Conservation (phyloP, 2,888 invertebrate species). For the Ophioninae sp. region DNA sequence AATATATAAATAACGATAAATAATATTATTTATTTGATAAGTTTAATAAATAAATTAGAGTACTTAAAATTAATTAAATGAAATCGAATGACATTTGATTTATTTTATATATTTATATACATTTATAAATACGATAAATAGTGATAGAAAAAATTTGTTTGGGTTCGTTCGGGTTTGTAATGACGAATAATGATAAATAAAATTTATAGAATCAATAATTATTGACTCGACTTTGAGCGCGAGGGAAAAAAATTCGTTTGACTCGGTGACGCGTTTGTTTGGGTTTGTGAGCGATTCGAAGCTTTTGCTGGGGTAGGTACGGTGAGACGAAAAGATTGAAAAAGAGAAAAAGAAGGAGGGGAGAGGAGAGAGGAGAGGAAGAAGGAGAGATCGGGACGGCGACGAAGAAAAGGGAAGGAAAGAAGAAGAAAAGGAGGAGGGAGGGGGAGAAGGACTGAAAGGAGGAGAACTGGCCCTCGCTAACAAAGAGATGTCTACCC, state of each 20-base stretch:
- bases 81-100: too few species aligned
- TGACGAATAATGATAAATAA: neutral
- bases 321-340: constrained; percentile 24
- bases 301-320: constrained; percentile 64
- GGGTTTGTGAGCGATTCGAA: constrained; percentile 61
- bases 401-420: constrained; percentile 43
- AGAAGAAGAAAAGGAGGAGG: constrained; percentile 23
- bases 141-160: too few species aligned
- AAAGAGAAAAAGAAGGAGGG: neutral
- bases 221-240: neutral
- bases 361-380: constrained; percentile 40
- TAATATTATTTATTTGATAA: too few species aligned
- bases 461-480: constrained; percentile 76
- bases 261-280: constrained; percentile 34
- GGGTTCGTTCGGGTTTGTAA: too few species aligned
- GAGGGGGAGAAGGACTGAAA: constrained; percentile 43
- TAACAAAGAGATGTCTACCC: constrained; percentile 79
- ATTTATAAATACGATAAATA: too few species aligned
- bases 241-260: neutral
- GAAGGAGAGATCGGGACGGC: constrained; percentile 52
- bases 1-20: too few species aligned
- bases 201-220: neutral
- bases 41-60: too few species aligned
- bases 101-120: too few species aligned
- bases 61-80: too few species aligned